Evolutionary conservation across 2,113 vertebrate genomes (phyloP).

Genomic region (Chaetodon trifascialis): DNA sequence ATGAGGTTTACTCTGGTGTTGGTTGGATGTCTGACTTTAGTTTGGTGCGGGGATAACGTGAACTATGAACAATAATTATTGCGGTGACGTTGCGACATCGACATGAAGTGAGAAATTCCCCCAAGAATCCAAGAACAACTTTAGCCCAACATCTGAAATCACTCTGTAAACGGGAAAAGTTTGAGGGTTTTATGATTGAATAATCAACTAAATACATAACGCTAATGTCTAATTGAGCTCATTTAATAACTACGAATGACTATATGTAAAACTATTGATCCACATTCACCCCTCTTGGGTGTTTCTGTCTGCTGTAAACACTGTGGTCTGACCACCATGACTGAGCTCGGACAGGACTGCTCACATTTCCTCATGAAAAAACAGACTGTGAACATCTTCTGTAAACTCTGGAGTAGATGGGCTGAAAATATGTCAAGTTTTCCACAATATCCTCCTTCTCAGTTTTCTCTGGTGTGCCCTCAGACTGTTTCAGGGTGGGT

Average conservation of each 20-base stretch:
- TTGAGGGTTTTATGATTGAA: conserved; percentile 2
- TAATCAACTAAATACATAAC: background rate
- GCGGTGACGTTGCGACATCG: conserved; percentile 23
- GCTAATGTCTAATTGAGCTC: background rate
- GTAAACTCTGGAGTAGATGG: conserved; percentile 7
- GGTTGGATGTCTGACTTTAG: conserved; percentile 26
- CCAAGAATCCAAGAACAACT: conserved; percentile 29
- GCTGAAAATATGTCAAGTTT: conserved; percentile 25
- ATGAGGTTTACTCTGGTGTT: background rate
- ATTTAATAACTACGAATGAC: conserved; percentile 19
- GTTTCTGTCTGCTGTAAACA: conserved; percentile 45
- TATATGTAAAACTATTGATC: conserved; percentile 36
- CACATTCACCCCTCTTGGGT: conserved; percentile 25
- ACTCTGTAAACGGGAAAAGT: background rate
- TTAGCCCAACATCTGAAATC: background rate
- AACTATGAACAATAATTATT: conserved; percentile 16
- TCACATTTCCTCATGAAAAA: conserved; percentile 40
- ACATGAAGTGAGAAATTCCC: conserved; percentile 30
- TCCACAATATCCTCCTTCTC: conserved; percentile 36
- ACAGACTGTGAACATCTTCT: conserved; percentile 22
- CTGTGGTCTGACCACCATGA: conserved; percentile 44
- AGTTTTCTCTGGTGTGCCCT: conserved; percentile 11
- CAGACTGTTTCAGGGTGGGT: background rate
- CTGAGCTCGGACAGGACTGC: conserved; percentile 36
- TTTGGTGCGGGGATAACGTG: background rate